A percentile compares a stretch with the other conserved stretches of the same genome.
Evolutionary conservation across 2,888 invertebrate genomes (phyloP).

Genomic region (Melolontha melolontha): DNA sequence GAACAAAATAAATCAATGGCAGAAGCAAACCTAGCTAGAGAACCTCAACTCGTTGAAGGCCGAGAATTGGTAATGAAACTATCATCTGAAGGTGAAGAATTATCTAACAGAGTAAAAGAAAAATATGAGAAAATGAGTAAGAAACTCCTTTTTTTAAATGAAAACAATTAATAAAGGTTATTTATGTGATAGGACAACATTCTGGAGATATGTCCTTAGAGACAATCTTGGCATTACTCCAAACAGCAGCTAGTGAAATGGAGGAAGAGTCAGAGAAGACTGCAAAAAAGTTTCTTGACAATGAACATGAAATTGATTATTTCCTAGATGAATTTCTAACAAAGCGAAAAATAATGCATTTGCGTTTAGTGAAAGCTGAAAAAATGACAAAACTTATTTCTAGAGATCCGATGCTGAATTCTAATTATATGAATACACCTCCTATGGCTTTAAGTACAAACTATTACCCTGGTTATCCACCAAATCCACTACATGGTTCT

Average conservation of each 20-base stretch:
- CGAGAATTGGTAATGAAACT: slow-evolving; percentile 79
- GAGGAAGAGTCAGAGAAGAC: slow-evolving; percentile 93
- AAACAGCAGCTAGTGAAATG: slow-evolving; percentile 91
- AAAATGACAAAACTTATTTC: slow-evolving; percentile 85
- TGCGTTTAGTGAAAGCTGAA: slow-evolving; percentile 91
- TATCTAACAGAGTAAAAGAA: slow-evolving; percentile 79
- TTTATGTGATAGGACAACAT: slow-evolving; percentile 72
- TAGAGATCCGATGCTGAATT: slow-evolving; percentile 55
- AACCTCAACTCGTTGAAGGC: slow-evolving; percentile 83
- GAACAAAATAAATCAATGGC: slow-evolving; percentile 91
- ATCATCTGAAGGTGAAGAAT: slow-evolving; percentile 75
- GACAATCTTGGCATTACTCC: slow-evolving; percentile 87
- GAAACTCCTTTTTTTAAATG: slow-evolving; percentile 53
- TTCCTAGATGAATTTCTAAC: slow-evolving; percentile 88
- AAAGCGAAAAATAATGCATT: slow-evolving; percentile 81
- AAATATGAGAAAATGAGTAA: slow-evolving; percentile 83
- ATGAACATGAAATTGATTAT: slow-evolving; percentile 79
- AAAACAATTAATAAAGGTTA: slow-evolving; percentile 14
- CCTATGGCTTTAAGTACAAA: slow-evolving; percentile 60
- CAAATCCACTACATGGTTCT: slow-evolving; percentile 57
- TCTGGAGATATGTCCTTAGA: slow-evolving; percentile 85
- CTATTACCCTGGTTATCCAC: slow-evolving; percentile 66
- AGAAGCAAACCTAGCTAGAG: slow-evolving; percentile 88
- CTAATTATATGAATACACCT: slow-evolving; percentile 62
- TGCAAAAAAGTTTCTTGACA: slow-evolving; percentile 84